Evolutionary conservation across 2,888 invertebrate species (phyloP).

Genomic region (Eurytoma californica): DNA sequence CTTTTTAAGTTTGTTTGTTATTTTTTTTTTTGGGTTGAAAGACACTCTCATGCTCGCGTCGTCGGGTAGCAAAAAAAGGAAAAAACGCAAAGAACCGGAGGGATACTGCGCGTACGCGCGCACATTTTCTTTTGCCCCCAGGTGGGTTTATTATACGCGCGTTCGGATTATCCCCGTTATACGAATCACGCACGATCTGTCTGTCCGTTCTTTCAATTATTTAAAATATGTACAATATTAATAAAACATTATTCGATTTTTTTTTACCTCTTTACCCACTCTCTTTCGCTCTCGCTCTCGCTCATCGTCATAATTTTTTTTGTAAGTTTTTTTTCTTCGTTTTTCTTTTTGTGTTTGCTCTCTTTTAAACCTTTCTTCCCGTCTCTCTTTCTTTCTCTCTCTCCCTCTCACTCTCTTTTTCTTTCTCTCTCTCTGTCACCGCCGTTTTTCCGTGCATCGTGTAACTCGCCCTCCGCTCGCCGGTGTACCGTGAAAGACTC

Average conservation of each 20-base stretch:
- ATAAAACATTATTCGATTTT: slow-evolving; percentile 66
- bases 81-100: slow-evolving; percentile 65
- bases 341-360: no score
- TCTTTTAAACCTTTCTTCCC: no score
- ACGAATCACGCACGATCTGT: slow-evolving; percentile 67
- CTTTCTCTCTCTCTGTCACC: not conserved
- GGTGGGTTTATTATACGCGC: slow-evolving; percentile 48
- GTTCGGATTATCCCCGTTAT: slow-evolving; percentile 62
- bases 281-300: slow-evolving; percentile 23
- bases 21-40: not conserved
- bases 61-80: slow-evolving; percentile 65
- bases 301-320: not conserved
- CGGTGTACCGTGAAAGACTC: no score
- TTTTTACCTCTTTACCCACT: slow-evolving; percentile 59
- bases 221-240: slow-evolving; percentile 74
- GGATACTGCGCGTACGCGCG: slow-evolving; percentile 60
- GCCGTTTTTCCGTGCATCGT: not conserved
- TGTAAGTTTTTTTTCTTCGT: not conserved
- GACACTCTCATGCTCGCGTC: slow-evolving; percentile 45
- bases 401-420: no score
- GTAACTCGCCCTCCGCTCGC: no score
- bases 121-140: slow-evolving; percentile 37
- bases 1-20: not conserved
- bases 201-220: slow-evolving; percentile 71
- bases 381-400: not conserved